Base-by-base conservation (phyloP, 1,140 invertebrate species). In the Drosophila kikkawai region DNA sequence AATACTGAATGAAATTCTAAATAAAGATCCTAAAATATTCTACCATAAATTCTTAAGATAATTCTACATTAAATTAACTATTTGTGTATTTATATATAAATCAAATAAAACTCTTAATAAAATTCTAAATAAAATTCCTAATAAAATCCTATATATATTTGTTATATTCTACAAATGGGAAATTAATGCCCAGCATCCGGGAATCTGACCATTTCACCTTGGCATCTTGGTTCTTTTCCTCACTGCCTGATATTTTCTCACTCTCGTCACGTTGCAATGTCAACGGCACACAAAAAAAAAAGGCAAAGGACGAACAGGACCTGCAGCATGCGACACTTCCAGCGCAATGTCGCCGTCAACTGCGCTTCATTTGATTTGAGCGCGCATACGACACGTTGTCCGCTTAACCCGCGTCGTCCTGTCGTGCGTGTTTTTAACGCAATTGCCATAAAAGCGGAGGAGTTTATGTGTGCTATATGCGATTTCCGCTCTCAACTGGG, bases 351-450 rank as follows among this genome's bases (percentile, higher is more conserved):
- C 12, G 70, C 37, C 55, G 55, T 48, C 53, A 74, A 73, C 55
- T 51, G 67, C 47, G 65, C 60, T 80, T 80, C 73, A 77, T 79
- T 82, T 82, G 48, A 69, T 77, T 56, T 42, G 36, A 67, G 19
- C 51, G 76, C 80, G 80, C 57, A 79, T 75, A 75, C 70, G 80
- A 57, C 77, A 85, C 63, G 63, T 85, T 68, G 81, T 45, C 44
- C 79, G 56, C 58, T 58, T 80, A 57, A 74, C 44, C 32, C 44
- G 22, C 26, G 42, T n/a, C 12, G 68, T 39, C 45, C 48, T 41
- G 39, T 45, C 22, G 44, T 36, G 67, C 44, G 48, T 73, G 44
- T 51, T 66, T 75, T 44, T 60, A 71, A 73, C 69, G 50, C 67
- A 85, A 84, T 80, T 80, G 60, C 71, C 81, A 64, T 80, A 50